phyloP scores from a whole-genome alignment of 2,113 vertebrate genomes.

The Chionodraco myersi region DNA sequence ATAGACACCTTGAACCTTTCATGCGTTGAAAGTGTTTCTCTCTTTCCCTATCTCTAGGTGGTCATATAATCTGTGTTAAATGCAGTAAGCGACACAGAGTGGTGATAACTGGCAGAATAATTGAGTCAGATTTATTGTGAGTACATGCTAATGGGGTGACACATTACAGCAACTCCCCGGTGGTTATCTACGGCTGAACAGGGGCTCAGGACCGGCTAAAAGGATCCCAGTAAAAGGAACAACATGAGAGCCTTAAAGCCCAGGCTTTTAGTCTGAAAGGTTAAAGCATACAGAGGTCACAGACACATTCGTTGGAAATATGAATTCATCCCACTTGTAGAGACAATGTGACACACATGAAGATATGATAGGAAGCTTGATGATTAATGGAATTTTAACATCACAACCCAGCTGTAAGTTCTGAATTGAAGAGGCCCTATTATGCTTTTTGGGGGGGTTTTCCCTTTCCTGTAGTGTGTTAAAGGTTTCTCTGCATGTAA shows the following conservation, averaged over 20 bases:
- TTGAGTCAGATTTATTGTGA: constrained; percentile 60
- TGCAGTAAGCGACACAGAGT: constrained; percentile 25
- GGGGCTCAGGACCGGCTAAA: constrained; percentile 32
- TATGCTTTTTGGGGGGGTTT: too few species aligned
- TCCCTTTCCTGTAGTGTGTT: too few species aligned
- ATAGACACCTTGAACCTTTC: not conserved
- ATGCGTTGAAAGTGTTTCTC: not conserved
- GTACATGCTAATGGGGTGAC: constrained; percentile 59
- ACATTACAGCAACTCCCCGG: constrained; percentile 43
- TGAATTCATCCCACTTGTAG: not conserved
- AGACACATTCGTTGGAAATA: constrained; percentile 1
- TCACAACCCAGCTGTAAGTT: not conserved
- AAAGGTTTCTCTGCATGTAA: too few species aligned
- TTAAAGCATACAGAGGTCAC: constrained; percentile 20
- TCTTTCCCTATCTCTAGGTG: constrained; percentile 11
- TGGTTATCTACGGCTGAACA: constrained; percentile 17
- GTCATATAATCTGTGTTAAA: constrained; percentile 4
- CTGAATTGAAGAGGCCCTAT: too few species aligned
- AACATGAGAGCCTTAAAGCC: constrained; percentile 21
- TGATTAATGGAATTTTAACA: not conserved
- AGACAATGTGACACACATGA: not conserved
- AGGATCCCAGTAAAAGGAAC: constrained; percentile 35
- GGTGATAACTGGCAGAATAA: constrained; percentile 49
- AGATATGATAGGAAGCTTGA: not conserved
- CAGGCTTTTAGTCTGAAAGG: constrained; percentile 31